Conservation (phyloP, 2,888 invertebrate genomes). For the Cecidostiba fungosa region DNA sequence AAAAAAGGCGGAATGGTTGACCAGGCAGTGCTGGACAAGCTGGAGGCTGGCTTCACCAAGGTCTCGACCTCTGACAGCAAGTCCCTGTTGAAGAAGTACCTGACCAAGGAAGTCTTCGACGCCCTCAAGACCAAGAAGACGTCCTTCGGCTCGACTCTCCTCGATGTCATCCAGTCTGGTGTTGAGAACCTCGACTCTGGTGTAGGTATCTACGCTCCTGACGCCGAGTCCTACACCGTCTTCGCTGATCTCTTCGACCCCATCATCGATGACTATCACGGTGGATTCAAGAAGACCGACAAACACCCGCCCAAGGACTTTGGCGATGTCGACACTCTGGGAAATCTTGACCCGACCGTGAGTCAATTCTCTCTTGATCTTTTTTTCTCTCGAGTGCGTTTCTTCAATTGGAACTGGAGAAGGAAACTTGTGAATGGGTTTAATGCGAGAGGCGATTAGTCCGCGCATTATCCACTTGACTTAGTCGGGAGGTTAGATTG, state of each 20-base stretch:
- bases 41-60: constrained; percentile 95
- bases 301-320: constrained; percentile 97
- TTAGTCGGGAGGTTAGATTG: constrained; percentile 41
- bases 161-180: constrained; percentile 97
- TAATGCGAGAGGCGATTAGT: constrained; percentile 41
- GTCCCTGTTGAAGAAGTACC: constrained; percentile 97
- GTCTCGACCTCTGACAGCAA: constrained; percentile 94
- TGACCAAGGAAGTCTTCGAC: constrained; percentile 95
- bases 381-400: neutral
- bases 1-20: constrained; percentile 93
- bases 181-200: constrained; percentile 98
- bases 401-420: constrained; percentile 2
- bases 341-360: constrained; percentile 94
- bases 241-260: constrained; percentile 97
- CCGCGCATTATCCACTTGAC: constrained; percentile 43
- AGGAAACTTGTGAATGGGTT: constrained; percentile 33
- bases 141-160: constrained; percentile 94
- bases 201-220: constrained; percentile 98
- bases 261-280: constrained; percentile 98
- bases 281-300: constrained; percentile 96
- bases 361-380: constrained; percentile 65
- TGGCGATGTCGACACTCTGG: constrained; percentile 94
- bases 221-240: constrained; percentile 96
- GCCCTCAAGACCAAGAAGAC: constrained; percentile 96
- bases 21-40: constrained; percentile 93